These are phyloP conservation scores for Bactericera cockerelli DNA, from an alignment of 1,140 invertebrate species.

Conservation along the genomic window DNA sequence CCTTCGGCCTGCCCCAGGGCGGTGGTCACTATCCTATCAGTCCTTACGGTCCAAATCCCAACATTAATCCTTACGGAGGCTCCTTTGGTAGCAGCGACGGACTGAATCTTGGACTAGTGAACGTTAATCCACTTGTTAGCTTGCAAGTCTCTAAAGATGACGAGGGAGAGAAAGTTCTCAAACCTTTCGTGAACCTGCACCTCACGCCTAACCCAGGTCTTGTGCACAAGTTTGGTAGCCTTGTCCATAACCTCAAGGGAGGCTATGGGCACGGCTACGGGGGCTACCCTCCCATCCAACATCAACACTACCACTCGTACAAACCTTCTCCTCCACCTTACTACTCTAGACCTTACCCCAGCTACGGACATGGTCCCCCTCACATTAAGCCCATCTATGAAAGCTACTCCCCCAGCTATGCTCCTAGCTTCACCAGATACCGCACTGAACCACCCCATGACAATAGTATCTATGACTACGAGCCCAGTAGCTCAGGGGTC, in stretches of 20 bases:
- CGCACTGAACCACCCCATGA: neutral
- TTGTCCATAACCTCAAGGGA: conserved; percentile 42
- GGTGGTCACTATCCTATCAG: conserved; percentile 52
- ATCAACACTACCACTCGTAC: conserved; percentile 33
- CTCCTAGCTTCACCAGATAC: neutral
- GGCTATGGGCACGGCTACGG: conserved; percentile 26
- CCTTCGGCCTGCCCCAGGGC: conserved; percentile 64
- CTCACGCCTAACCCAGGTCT: conserved; percentile 63
- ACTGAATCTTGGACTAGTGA: conserved; percentile 60
- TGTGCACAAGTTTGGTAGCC: conserved; percentile 51
- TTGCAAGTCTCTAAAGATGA: conserved; percentile 71
- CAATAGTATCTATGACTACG: neutral
- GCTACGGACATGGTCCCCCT: neutral
- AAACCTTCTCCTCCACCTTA: conserved; percentile 24
- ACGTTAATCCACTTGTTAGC: conserved; percentile 65
- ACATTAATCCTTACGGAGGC: conserved; percentile 52
- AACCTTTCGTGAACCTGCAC: conserved; percentile 70
- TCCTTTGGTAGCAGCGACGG: conserved; percentile 47
- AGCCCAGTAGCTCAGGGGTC: neutral
- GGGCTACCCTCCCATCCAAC: conserved; percentile 27
- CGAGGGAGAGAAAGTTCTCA: conserved; percentile 66
- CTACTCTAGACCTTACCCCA: conserved; percentile 14
- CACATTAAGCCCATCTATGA: neutral
- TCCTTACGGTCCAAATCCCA: conserved; percentile 44
- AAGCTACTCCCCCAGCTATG: neutral